Evolutionary conservation across 23 tunicate genomes (phyloP).

Genomic region (Halocynthia roretzi): DNA sequence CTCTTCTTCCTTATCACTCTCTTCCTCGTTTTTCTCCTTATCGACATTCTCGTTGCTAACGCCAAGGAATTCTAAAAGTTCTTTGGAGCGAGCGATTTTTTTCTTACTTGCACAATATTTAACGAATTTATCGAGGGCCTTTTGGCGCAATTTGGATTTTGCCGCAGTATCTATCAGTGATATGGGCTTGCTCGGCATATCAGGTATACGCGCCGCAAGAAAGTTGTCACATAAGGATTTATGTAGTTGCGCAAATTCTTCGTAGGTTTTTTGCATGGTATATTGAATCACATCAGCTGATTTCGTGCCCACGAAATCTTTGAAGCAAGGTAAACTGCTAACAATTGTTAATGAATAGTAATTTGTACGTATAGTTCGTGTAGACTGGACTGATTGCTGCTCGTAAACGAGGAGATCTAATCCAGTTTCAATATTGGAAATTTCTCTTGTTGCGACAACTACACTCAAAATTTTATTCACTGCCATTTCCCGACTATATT

Average conservation of each 20-base stretch:
- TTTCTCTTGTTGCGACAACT: slow-evolving; percentile 24
- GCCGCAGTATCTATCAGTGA: slow-evolving; percentile 9
- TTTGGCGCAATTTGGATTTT: slow-evolving; percentile 22
- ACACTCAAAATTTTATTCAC: slow-evolving; percentile 9
- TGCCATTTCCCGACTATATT: too few relatives aligned
- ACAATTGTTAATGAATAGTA: slow-evolving; percentile 20
- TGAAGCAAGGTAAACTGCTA: slow-evolving; percentile 8
- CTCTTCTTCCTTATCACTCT: not conserved
- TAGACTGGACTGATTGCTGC: not conserved
- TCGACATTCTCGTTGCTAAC: not conserved
- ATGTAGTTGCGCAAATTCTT: slow-evolving; percentile 36
- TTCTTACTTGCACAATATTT: slow-evolving; percentile 44
- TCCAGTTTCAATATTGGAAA: slow-evolving; percentile 45
- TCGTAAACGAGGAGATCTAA: slow-evolving; percentile 47
- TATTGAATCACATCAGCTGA: slow-evolving; percentile 26
- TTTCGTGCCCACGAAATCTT: not conserved
- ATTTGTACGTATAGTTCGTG: slow-evolving; percentile 2
- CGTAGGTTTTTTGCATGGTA: slow-evolving; percentile 29
- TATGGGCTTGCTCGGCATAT: slow-evolving; percentile 22
- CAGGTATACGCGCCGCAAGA: slow-evolving; percentile 55
- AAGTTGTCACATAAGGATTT: slow-evolving; percentile 41
- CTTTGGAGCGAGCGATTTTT: slow-evolving; percentile 46
- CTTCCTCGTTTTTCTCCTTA: not conserved
- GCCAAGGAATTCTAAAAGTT: slow-evolving; percentile 39
- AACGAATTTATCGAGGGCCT: slow-evolving; percentile 35